These are phyloP conservation scores for Mesoclemmys tuberculata DNA, from an alignment of 2,113 vertebrate genomes.

Conservation along the genomic window DNA sequence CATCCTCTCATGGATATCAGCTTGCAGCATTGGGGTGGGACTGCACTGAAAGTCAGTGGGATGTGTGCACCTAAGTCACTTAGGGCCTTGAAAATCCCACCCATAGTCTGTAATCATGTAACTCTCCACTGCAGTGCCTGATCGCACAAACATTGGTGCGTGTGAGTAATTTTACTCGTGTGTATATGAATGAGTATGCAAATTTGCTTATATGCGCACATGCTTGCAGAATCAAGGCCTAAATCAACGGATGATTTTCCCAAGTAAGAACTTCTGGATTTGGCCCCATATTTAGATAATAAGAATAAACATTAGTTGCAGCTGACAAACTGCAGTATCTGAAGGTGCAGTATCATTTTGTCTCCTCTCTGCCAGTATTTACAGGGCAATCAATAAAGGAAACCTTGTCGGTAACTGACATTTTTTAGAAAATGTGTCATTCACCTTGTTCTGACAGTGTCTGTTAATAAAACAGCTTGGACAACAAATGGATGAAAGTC, in stretches of 20 bases:
- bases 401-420: conserved; percentile 1
- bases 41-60: not conserved
- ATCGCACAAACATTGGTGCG: not conserved
- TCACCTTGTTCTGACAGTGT: conserved; percentile 21
- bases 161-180: conserved; percentile 16
- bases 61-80: too few relatives aligned
- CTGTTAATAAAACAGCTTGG: too few relatives aligned
- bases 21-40: not conserved
- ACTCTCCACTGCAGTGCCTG: not conserved
- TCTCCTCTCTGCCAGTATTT: not conserved
- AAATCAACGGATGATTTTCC: not conserved
- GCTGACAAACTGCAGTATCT: not conserved
- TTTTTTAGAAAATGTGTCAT: conserved; percentile 21
- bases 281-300: not conserved
- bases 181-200: not conserved
- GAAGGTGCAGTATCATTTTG: not conserved
- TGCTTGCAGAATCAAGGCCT: not conserved
- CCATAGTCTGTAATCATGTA: conserved; percentile 13
- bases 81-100: too few relatives aligned
- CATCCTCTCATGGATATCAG: not conserved
- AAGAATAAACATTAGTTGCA: not conserved
- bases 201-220: not conserved
- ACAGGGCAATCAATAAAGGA: conserved; percentile 7
- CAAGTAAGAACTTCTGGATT: conserved; percentile 6
- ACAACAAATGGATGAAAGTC: not conserved